A percentile compares a stretch with the other conserved stretches of the same genome.
Conservation (phyloP, 2,113 vertebrate species). For the Hiodon alosoides region DNA sequence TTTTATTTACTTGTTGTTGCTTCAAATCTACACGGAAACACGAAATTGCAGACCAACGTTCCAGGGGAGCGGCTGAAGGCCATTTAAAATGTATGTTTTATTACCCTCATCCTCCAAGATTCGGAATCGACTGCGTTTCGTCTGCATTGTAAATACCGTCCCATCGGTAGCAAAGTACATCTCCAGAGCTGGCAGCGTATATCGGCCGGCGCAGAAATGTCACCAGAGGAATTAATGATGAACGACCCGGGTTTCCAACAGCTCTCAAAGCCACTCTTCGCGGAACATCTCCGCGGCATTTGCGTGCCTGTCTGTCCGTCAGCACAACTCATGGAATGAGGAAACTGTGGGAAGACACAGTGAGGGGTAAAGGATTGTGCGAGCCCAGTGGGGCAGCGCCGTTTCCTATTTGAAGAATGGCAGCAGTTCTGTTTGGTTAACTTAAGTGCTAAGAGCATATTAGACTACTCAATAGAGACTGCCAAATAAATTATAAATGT, state of each 20-base stretch:
- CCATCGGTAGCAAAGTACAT: neutral
- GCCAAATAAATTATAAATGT: slow-evolving; percentile 26
- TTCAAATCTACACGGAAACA: neutral
- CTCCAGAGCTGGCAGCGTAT: neutral
- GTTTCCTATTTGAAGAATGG: neutral
- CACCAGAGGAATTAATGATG: slow-evolving; percentile 47
- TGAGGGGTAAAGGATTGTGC: slow-evolving; percentile 5
- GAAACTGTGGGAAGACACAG: neutral
- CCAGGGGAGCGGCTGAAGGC: neutral
- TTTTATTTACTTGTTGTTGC: slow-evolving; percentile 12
- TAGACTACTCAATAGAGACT: slow-evolving; percentile 49
- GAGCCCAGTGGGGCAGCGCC: slow-evolving; percentile 3
- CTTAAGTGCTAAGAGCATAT: slow-evolving; percentile 44
- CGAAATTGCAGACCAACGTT: neutral
- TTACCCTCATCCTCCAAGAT: neutral
- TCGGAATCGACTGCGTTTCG: neutral
- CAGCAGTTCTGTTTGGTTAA: slow-evolving; percentile 41
- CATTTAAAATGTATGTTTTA: neutral
- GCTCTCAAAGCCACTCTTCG: slow-evolving; percentile 23
- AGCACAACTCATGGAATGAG: neutral
- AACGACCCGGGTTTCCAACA: slow-evolving; percentile 51
- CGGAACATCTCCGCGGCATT: neutral
- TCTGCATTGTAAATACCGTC: slow-evolving; percentile 15
- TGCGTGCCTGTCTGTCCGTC: neutral
- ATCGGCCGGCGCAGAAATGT: slow-evolving; percentile 24